phyloP scores from a whole-genome alignment of 1,140 invertebrate species.

The Drosophila equinoxialis region DNA sequence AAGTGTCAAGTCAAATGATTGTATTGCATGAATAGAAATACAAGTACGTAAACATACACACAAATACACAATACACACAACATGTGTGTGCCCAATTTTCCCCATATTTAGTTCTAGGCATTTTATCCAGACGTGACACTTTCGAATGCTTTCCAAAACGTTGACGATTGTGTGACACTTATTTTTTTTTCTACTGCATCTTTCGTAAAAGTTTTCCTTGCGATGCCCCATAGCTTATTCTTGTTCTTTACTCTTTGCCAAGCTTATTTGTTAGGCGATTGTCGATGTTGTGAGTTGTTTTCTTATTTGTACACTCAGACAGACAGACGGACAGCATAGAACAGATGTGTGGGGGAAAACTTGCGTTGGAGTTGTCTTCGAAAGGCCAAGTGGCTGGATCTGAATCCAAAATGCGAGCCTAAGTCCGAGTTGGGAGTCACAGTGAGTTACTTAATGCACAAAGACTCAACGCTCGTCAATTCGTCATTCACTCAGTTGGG shows the following conservation, averaged over 20 bases:
- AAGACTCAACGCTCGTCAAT: conserved; percentile 39
- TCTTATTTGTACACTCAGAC: conserved; percentile 45
- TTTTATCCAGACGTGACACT: conserved; percentile 63
- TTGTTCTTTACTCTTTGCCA: conserved; percentile 42
- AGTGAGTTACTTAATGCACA: conserved; percentile 33
- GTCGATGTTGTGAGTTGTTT: conserved; percentile 51
- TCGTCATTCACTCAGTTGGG: conserved; percentile 70
- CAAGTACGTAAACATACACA: conserved; percentile 18
- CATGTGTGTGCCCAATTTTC: conserved; percentile 72
- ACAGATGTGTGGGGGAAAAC: conserved; percentile 13
- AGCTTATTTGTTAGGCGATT: conserved; percentile 55
- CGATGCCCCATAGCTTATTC: conserved; percentile 30
- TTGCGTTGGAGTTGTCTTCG: conserved; percentile 50
- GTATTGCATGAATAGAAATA: conserved; percentile 38
- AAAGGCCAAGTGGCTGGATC: conserved; percentile 49
- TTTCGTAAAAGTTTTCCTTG: conserved; percentile 41
- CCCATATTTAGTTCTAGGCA: conserved; percentile 75
- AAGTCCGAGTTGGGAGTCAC: not conserved
- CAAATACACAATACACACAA: not conserved
- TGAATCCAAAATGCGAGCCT: not conserved
- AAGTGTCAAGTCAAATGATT: conserved; percentile 77
- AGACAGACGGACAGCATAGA: not conserved
- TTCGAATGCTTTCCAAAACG: conserved; percentile 67
- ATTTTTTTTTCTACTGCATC: not conserved
- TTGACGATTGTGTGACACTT: conserved; percentile 40